These are phyloP conservation scores for Bufo bufo DNA, from an alignment of 2,113 vertebrate species.

Conservation along the genomic window DNA sequence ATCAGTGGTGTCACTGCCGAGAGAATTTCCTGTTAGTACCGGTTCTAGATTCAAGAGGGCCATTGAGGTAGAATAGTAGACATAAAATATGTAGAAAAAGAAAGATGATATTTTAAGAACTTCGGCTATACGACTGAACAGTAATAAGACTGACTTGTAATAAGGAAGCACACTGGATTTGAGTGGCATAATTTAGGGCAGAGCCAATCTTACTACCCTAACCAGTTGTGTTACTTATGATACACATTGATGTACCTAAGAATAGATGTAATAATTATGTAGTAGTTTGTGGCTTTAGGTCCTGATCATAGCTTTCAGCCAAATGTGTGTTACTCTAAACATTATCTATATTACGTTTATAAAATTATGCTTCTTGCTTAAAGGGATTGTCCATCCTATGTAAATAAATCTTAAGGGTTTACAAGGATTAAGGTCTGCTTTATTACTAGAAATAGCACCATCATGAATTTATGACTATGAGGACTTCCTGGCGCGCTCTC, in stretches of 20 bases:
- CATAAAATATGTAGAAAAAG: not conserved
- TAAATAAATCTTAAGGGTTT: no score
- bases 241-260: not conserved
- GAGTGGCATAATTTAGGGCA: constrained; percentile 25
- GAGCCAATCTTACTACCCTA: constrained; percentile 1
- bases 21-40: not conserved
- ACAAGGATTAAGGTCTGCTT: no score
- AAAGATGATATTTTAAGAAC: not conserved
- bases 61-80: not conserved
- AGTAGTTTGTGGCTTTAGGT: not conserved
- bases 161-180: not conserved
- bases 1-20: constrained; percentile 51
- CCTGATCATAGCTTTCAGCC: not conserved
- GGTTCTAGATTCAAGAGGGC: not conserved
- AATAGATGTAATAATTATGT: constrained; percentile 19
- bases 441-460: no score
- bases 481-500: no score
- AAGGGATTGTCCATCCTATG: no score
- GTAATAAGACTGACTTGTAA: not conserved
- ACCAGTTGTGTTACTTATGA: constrained; percentile 37
- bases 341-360: no score
- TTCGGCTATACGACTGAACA: not conserved
- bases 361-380: no score
- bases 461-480: no score
- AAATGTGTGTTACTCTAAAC: no score